Evolutionary conservation across 2,113 vertebrate species (phyloP).

Genomic region (Pleuronectes platessa): DNA sequence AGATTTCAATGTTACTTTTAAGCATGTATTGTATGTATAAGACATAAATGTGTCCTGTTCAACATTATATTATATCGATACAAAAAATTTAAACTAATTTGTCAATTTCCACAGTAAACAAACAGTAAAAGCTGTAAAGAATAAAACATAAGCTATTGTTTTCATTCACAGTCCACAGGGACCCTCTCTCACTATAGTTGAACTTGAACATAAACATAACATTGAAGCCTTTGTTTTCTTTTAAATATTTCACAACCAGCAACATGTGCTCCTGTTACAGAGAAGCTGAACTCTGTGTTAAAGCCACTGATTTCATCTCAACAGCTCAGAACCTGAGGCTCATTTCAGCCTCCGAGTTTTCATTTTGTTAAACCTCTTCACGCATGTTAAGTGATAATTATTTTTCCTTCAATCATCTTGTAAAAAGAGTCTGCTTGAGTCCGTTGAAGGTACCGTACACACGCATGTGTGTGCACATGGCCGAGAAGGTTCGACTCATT

Average conservation of each 20-base stretch:
- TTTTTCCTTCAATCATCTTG: not conserved
- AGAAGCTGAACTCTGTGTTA: not conserved
- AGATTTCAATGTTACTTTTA: not conserved
- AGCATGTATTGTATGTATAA: not conserved
- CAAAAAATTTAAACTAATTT: not conserved
- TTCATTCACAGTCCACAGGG: not conserved
- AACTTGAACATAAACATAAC: not conserved
- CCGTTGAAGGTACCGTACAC: not conserved
- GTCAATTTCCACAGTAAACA: not conserved
- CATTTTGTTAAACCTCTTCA: not conserved
- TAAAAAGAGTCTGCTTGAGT: not conserved
- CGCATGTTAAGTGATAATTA: not conserved
- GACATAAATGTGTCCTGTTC: not conserved
- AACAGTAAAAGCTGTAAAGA: not conserved
- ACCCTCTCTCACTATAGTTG: not conserved
- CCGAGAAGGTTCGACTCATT: not conserved
- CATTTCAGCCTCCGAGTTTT: not conserved
- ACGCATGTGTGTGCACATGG: not conserved
- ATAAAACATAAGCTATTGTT: not conserved
- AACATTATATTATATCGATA: not conserved
- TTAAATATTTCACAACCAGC: not conserved
- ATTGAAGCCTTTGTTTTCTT: not conserved
- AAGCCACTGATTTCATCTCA: not conserved
- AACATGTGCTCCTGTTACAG: not conserved
- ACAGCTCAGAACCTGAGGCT: not conserved